phyloP scores from a whole-genome alignment of 2,797 vertebrate species.

The Craterocephalus amniculus region DNA sequence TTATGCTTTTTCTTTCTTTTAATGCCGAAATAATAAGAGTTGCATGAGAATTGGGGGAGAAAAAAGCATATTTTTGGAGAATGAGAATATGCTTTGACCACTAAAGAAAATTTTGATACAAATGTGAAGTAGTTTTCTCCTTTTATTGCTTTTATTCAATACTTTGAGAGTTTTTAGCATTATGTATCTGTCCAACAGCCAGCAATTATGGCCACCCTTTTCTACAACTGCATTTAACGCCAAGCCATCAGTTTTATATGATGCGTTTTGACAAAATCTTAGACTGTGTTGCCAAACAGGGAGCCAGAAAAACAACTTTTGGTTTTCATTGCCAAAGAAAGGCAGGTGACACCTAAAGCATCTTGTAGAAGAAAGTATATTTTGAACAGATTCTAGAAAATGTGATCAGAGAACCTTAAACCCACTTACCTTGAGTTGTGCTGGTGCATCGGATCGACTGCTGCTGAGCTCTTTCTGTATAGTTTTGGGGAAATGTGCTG shows the following conservation, averaged over 20 bases:
- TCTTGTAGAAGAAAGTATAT: neutral
- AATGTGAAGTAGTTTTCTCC: slow-evolving; percentile 11
- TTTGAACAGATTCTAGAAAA: neutral
- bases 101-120: slow-evolving; percentile 28
- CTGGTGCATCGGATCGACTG: no score
- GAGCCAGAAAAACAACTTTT: neutral
- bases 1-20: slow-evolving; percentile 5
- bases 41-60: neutral
- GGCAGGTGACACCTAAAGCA: no score
- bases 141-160: slow-evolving; percentile 26
- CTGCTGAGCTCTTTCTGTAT: neutral
- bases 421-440: no score
- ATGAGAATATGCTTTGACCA: slow-evolving; percentile 31
- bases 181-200: neutral
- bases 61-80: neutral
- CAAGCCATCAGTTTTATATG: no score
- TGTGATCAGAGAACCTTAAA: neutral
- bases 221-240: no score
- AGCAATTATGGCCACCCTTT: no score
- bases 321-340: neutral
- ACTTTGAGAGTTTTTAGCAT: slow-evolving; percentile 16
- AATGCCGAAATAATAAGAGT: slow-evolving; percentile 9
- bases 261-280: neutral
- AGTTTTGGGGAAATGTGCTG: neutral
- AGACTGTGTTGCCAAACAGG: neutral